phyloP scores from a whole-genome alignment of 2,888 invertebrate species.

The Piscicola geometra region DNA sequence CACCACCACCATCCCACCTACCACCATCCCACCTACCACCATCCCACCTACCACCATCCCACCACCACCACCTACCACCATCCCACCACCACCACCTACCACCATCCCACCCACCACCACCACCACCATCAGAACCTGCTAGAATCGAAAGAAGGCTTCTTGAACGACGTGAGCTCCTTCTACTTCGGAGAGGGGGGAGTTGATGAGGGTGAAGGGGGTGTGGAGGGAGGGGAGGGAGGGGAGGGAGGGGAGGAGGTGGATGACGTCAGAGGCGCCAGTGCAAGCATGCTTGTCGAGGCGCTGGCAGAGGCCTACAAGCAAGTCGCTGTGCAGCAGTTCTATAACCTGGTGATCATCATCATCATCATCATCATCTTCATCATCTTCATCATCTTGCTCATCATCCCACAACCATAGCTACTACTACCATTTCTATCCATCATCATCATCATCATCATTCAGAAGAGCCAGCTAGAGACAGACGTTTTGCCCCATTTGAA shows the following conservation, averaged over 20 bases:
- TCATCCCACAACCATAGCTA: neutral
- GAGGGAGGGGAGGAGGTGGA: too few species aligned
- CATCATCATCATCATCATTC: too few species aligned
- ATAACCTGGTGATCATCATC: conserved; percentile 23
- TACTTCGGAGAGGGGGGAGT: neutral
- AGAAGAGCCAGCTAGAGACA: neutral
- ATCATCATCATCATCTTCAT: conserved; percentile 23
- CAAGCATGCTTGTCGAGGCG: neutral
- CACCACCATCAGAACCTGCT: neutral
- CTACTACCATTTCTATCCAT: neutral
- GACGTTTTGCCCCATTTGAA: neutral
- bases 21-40: too few species aligned
- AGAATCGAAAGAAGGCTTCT: neutral
- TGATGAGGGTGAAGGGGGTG: neutral
- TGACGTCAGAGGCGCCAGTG: neutral
- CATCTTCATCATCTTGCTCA: conserved; percentile 12
- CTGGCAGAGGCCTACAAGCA: neutral
- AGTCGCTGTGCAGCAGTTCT: neutral
- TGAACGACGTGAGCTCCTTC: neutral
- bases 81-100: too few species aligned
- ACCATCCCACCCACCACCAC: too few species aligned
- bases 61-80: too few species aligned
- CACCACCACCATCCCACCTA: too few species aligned
- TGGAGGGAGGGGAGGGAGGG: neutral
- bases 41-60: too few species aligned